Evolutionary conservation across 2,113 vertebrate species (phyloP).

Genomic region (Saccopteryx leptura): DNA sequence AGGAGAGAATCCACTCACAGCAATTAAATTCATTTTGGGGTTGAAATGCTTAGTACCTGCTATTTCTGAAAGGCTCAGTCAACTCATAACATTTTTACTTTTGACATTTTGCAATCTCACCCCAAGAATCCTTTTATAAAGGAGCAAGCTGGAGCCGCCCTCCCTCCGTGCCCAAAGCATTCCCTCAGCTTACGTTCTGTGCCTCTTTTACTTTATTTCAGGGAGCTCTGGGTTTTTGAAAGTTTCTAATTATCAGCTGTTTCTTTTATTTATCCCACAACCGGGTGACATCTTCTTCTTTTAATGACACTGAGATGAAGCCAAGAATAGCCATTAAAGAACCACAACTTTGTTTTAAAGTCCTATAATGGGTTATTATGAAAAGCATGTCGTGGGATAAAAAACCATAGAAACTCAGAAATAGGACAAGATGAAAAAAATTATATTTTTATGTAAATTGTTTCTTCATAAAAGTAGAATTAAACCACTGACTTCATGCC

Average conservation of each 20-base stretch:
- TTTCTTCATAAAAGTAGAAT: slow-evolving; percentile 32
- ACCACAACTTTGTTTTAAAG: not conserved
- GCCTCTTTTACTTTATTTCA: slow-evolving; percentile 21
- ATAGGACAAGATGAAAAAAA: not conserved
- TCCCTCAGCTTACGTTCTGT: not conserved
- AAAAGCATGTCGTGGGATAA: not conserved
- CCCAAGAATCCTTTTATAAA: slow-evolving; percentile 52
- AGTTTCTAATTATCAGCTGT: slow-evolving; percentile 34
- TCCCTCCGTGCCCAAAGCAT: not conserved
- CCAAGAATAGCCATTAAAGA: not conserved
- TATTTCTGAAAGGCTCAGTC: slow-evolving; percentile 71
- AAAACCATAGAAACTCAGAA: not conserved
- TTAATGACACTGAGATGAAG: not conserved
- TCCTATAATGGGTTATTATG: not conserved
- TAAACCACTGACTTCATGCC: not conserved
- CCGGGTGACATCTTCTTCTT: not conserved
- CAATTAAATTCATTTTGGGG: slow-evolving; percentile 72
- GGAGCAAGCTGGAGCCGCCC: not conserved
- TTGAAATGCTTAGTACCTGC: slow-evolving; percentile 67
- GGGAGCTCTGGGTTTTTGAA: slow-evolving; percentile 10
- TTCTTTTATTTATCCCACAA: slow-evolving; percentile 34
- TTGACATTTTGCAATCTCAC: slow-evolving; percentile 58
- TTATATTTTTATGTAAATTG: slow-evolving; percentile 1
- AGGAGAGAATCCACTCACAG: slow-evolving; percentile 61
- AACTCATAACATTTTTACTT: slow-evolving; percentile 36